Base-by-base conservation (phyloP, 2,113 vertebrate species). In the Vireo altiloquus region DNA sequence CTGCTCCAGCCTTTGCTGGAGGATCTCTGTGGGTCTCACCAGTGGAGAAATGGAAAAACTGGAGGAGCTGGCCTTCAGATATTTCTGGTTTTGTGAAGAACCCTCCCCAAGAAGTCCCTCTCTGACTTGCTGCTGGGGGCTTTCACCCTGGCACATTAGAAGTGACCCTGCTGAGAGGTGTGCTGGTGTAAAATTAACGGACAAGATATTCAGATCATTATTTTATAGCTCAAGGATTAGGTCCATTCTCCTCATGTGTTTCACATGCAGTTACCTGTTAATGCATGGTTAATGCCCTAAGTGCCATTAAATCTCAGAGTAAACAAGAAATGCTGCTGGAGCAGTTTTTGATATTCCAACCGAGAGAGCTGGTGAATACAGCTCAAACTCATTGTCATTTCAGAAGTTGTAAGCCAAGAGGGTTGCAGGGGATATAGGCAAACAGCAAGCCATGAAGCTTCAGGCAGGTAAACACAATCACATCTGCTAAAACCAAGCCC, bases 401-500 rank as follows among this genome's bases (percentile, higher is more conserved):
- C 60, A 83, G 76, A 74, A 90, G 42, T 33, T 0, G 1, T 83
- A 52, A 82, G 64, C 77, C 81, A 80, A 33, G 63, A 79, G 66
- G 14, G 50, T 91, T 95, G 60, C 78, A 70, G 69, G 64, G 77
- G 61, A 42, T 89, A 42, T 79, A 82, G 70, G 74, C 84, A 88
- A 93, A 83, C 50, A 89, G 81, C 72, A 63, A 93, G 91, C 76
- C 86, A 37, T 22, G 82, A 85, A 94, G 75, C 83, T 94, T 84
- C 69, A 87, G 87, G 69, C 92, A 95, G 86, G 85, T 94, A 96
- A 96, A 95, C 82, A 94, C 86, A 95, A 93, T 75, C 86, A 69
- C 88, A 90, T 94, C 94, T 96, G 93, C 56, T 89, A 75, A 68
- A 85, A 95, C 79, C 68, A 87, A 88, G 37, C 57, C 75, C 57